These are phyloP conservation scores for Cosmopolites sordidus DNA, from an alignment of 2,888 invertebrate genomes.

Conservation along the genomic window DNA sequence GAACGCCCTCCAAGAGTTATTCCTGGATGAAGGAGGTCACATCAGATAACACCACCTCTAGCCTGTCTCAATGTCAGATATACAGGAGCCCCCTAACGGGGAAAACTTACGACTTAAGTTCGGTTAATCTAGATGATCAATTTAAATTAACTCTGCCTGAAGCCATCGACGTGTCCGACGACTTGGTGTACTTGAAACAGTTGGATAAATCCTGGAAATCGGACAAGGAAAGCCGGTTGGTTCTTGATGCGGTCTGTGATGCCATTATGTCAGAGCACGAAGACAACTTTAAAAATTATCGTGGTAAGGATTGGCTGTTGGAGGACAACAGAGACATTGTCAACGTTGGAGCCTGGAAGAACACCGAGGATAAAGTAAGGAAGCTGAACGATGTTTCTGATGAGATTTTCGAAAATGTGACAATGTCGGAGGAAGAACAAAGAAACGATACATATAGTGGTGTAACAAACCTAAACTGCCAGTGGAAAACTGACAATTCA, in stretches of 20 bases:
- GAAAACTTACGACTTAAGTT: conserved; percentile 25
- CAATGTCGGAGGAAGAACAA: no score
- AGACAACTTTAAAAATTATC: no score
- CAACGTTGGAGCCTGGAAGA: not conserved
- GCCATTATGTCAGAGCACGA: conserved; percentile 27
- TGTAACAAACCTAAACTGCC: no score
- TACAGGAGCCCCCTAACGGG: conserved; percentile 28
- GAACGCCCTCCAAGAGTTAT: conserved; percentile 27
- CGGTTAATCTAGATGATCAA: conserved; percentile 10
- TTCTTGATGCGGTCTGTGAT: conserved; percentile 32
- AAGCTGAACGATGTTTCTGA: not conserved
- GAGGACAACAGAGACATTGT: not conserved
- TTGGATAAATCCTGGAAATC: conserved; percentile 20
- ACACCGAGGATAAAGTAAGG: not conserved
- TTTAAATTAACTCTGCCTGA: conserved; percentile 21
- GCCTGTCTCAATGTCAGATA: conserved; percentile 18
- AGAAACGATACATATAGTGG: no score
- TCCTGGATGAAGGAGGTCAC: conserved; percentile 22
- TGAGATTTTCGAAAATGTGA: no score
- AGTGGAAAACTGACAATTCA: no score
- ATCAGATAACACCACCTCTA: conserved; percentile 25
- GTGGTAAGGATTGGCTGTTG: not conserved
- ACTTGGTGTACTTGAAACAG: conserved; percentile 26
- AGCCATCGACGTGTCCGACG: conserved; percentile 27
- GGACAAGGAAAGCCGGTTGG: conserved; percentile 18